phyloP scores from a whole-genome alignment of 2,888 invertebrate species.

The Sabellastarte sp. region DNA sequence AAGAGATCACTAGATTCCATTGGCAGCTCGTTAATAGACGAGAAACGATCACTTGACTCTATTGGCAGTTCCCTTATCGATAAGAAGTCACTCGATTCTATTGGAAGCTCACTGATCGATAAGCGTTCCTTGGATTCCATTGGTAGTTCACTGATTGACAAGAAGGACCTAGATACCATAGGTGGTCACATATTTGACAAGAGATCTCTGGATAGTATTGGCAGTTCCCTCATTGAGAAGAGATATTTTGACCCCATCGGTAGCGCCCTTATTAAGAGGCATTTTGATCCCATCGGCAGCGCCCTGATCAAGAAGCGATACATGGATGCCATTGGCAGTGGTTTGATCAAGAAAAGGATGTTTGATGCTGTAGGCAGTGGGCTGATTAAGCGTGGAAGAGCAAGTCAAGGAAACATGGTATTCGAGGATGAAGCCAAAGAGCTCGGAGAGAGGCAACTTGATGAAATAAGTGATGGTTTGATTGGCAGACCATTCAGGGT shows the following conservation, averaged over 20 bases:
- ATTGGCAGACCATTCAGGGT: not conserved
- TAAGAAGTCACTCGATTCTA: not conserved
- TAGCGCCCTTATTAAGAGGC: not conserved
- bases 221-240: not conserved
- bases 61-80: not conserved
- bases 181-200: not conserved
- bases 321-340: not conserved
- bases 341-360: not conserved
- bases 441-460: not conserved
- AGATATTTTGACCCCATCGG: not conserved
- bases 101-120: not conserved
- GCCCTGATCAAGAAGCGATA: not conserved
- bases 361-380: not conserved
- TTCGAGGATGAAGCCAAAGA: not conserved
- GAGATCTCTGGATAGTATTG: not conserved
- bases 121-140: not conserved
- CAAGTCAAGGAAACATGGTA: too few species aligned
- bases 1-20: not conserved
- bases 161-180: not conserved
- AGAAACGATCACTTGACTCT: not conserved
- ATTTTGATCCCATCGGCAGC: not conserved
- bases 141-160: not conserved
- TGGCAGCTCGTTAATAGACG: not conserved
- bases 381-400: not conserved
- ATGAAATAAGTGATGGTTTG: not conserved